Conservation (phyloP, 2,113 vertebrate genomes). For the Pygoscelis adeliae region DNA sequence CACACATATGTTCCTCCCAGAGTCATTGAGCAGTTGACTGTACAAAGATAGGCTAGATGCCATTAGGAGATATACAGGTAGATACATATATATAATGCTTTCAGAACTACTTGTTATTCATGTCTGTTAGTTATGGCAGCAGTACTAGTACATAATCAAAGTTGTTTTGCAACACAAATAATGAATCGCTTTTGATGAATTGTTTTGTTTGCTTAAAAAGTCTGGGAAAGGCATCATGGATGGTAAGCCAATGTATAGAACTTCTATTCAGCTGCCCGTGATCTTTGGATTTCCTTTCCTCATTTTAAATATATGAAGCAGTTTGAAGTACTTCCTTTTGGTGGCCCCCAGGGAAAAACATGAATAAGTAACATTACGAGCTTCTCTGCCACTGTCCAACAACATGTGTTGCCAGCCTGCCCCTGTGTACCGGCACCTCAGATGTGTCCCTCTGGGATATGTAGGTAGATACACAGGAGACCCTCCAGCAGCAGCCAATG, state of each 20-base stretch:
- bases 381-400: neutral
- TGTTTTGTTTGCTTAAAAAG: neutral
- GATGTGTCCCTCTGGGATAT: fast-evolving
- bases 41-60: neutral
- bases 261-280: neutral
- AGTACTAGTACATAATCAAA: neutral
- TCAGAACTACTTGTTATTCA: neutral
- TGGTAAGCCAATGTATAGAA: fast-evolving
- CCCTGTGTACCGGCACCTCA: neutral
- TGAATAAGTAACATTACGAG: fast-evolving
- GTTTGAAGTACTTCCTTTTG: neutral
- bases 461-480: neutral
- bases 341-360: neutral
- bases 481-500: neutral
- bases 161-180: neutral
- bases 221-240: neutral
- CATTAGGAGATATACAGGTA: neutral
- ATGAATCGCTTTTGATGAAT: neutral
- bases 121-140: neutral
- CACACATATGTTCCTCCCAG: fast-evolving
- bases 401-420: fast-evolving
- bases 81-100: neutral
- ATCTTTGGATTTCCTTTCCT: neutral
- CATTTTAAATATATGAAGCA: neutral
- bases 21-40: neutral